Conservation (phyloP, 2,888 invertebrate species). For the Synergus umbraculus region DNA sequence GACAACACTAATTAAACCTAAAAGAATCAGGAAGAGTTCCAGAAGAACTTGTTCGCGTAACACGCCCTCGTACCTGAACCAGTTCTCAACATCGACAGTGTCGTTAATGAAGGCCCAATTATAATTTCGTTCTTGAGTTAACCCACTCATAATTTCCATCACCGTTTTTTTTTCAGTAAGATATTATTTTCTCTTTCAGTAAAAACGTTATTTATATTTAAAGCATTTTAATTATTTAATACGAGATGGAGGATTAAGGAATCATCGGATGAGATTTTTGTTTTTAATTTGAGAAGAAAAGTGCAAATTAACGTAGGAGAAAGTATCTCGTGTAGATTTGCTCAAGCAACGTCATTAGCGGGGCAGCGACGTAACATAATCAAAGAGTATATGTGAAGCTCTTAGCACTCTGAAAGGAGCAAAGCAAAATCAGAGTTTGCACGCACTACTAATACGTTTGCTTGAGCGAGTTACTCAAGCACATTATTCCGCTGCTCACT, state of each 20-base stretch:
- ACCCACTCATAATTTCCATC: background rate
- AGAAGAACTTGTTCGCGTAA: background rate
- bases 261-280: background rate
- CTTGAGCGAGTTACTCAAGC: conserved; percentile 56
- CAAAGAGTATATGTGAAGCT: conserved; percentile 37
- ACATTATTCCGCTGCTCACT: conserved; percentile 58
- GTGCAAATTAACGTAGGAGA: background rate
- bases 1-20: background rate
- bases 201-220: background rate
- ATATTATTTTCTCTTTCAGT: background rate
- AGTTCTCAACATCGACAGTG: conserved; percentile 67
- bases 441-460: conserved; percentile 65
- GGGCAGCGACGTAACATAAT: conserved; percentile 22
- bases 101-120: conserved; percentile 73
- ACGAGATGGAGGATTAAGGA: no score
- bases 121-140: conserved; percentile 56
- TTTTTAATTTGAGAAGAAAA: background rate
- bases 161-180: background rate
- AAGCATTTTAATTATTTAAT: background rate
- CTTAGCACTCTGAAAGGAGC: conserved; percentile 37
- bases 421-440: conserved; percentile 46
- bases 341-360: conserved; percentile 22
- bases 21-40: background rate
- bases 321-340: conserved; percentile 2
- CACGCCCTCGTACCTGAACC: conserved; percentile 44